A percentile compares a stretch with the other conserved stretches of the same genome.
Conservation (phyloP, 2,113 vertebrate genomes). For the Noturus placidus region DNA sequence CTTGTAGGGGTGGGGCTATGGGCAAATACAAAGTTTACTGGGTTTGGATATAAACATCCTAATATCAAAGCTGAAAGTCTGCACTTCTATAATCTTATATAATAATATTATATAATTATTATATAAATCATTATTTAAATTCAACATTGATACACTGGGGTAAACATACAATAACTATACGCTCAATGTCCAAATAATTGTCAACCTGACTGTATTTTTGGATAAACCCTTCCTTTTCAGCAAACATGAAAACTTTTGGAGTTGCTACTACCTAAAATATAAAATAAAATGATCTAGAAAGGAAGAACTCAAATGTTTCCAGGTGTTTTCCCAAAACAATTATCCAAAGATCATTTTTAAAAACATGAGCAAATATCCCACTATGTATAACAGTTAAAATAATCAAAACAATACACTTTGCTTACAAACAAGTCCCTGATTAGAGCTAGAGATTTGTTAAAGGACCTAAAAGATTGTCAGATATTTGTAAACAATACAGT, state of each 20-base stretch:
- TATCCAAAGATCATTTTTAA: neutral
- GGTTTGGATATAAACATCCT: neutral
- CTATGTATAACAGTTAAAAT: neutral
- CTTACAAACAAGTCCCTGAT: neutral
- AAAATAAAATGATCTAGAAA: neutral
- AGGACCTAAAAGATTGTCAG: neutral
- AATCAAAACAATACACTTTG: neutral
- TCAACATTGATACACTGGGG: neutral
- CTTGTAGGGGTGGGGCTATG: neutral
- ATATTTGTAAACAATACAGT: neutral
- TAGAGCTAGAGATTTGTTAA: neutral
- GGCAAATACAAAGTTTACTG: neutral
- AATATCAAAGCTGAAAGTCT: neutral
- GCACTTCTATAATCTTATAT: neutral
- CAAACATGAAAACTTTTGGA: neutral
- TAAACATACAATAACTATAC: neutral
- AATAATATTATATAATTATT: neutral
- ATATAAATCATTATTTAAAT: neutral
- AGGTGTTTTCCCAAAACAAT: neutral
- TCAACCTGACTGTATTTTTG: neutral
- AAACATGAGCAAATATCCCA: neutral
- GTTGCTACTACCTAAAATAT: neutral
- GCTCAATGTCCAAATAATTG: neutral
- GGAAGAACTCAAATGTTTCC: neutral
- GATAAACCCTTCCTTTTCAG: neutral